phyloP scores from a whole-genome alignment of 2,888 invertebrate species.

The Clivina fossor region DNA sequence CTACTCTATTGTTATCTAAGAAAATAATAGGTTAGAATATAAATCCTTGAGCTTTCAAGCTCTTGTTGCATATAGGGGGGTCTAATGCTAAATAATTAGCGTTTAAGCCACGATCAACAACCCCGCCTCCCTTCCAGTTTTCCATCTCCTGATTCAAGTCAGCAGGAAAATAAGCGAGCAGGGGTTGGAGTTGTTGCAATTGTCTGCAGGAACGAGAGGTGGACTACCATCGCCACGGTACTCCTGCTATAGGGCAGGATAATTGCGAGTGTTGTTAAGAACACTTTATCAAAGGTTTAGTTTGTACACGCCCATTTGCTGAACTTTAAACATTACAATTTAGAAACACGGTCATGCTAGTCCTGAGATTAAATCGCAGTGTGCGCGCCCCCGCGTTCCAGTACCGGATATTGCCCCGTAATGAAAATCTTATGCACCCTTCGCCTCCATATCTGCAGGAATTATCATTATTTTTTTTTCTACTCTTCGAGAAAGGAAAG shows the following conservation, averaged over 20 bases:
- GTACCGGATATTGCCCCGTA: slow-evolving; percentile 23
- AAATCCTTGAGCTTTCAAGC: too few species aligned
- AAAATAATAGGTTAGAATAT: too few species aligned
- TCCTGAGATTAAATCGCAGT: slow-evolving; percentile 33
- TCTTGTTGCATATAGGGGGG: too few species aligned
- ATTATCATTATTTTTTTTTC: slow-evolving; percentile 20
- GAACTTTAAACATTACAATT: slow-evolving; percentile 35
- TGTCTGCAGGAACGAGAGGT: background rate
- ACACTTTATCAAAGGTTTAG: slow-evolving; percentile 35
- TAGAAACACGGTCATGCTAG: slow-evolving; percentile 33
- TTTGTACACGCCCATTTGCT: slow-evolving; percentile 32
- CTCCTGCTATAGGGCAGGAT: slow-evolving; percentile 32
- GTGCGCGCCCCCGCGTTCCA: slow-evolving; percentile 14
- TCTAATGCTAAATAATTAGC: slow-evolving; percentile 31
- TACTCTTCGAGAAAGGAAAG: slow-evolving; percentile 7
- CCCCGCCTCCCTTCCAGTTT: too few species aligned
- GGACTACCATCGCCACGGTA: slow-evolving; percentile 1
- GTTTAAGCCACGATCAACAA: slow-evolving; percentile 8
- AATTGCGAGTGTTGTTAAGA: slow-evolving; percentile 35
- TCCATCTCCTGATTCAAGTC: too few species aligned
- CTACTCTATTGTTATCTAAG: too few species aligned
- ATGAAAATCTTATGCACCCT: slow-evolving; percentile 28
- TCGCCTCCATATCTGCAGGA: too few species aligned
- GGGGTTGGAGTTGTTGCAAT: background rate
- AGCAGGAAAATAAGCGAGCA: background rate